Evolutionary conservation across 2,113 vertebrate species (phyloP), one percentile per base, ranked within the genome.

Genomic region (Phyllostomus discolor): DNA sequence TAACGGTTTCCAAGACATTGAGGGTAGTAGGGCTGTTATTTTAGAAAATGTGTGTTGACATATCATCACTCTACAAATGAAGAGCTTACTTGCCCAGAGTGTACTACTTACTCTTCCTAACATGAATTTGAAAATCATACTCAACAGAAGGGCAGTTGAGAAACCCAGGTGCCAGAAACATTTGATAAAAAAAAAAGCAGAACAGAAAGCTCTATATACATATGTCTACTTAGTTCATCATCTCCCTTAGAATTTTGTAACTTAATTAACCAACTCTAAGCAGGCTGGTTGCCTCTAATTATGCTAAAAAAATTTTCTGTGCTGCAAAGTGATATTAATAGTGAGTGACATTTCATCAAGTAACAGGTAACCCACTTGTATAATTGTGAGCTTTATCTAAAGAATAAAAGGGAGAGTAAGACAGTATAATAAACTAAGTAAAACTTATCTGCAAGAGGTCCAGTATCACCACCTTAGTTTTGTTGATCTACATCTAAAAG

Each of bases 11-110:
- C 52, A 97, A 93, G 95, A 96, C 81, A 97, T 62, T 89, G 97
- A 97, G 92, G 93, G 92, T 79, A 97, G 93, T 87, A 93, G 94
- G 95, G 90, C 97, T 97, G 97, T 97, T 97, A 97, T 97, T 98
- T 96, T 97, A 97, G 96, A 97, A 97, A 98, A 88, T 50, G 95
- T 90, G 87, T 97, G 97, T 95, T 98, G 97, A 96, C 92, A 97
- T 97, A 92, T 96, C 93, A 83, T 83, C 91, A 94, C 48, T 93
- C 90, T 85, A 94, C 78, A 98, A 98, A 97, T 82, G 91, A 97
- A 97, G 95, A 94, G 57, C 95, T 92, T 78, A 80, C 67, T 93
- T 52, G 75, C 89, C 87, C 88, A 95, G 81, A 92, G 69, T 81
- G 33, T 41, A 88, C 87, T 75, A 81, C 88, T 92, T 88, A 81